These are phyloP conservation scores for Meleagris gallopavo DNA, from an alignment of 2,113 vertebrate species.

Conservation along the genomic window DNA sequence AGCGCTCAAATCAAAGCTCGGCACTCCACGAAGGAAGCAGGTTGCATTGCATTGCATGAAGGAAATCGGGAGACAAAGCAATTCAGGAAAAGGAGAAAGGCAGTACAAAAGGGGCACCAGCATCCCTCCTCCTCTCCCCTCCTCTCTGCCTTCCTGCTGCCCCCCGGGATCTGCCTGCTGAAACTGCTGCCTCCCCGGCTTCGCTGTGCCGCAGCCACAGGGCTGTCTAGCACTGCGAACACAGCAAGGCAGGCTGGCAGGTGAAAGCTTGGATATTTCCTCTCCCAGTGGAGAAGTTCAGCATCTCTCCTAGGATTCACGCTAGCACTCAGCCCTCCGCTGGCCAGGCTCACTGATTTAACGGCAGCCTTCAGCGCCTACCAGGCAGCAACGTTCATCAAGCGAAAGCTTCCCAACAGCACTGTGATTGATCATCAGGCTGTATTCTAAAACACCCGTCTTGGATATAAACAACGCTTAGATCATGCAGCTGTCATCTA, in stretches of 20 bases:
- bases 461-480: not conserved
- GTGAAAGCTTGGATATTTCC: not conserved
- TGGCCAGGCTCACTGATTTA: not conserved
- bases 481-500: conserved; percentile 2
- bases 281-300: conserved; percentile 12
- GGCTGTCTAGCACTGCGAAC: not conserved
- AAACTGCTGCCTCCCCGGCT: not conserved
- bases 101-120: not conserved
- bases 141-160: not conserved
- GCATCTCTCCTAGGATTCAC: not conserved
- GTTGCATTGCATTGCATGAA: not conserved
- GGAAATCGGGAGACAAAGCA: conserved; percentile 14
- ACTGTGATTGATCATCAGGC: not conserved
- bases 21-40: not conserved
- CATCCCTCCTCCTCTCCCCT: not conserved
- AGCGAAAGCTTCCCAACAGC: conserved; percentile 10
- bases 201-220: not conserved
- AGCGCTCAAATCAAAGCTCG: not conserved
- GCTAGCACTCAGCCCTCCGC: not conserved
- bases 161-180: not conserved
- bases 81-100: not conserved
- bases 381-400: not conserved
- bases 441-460: not conserved
- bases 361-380: not conserved
- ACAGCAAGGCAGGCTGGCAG: not conserved